Base-by-base conservation (phyloP, 2,888 invertebrate species). In the Drosophila tripunctata region DNA sequence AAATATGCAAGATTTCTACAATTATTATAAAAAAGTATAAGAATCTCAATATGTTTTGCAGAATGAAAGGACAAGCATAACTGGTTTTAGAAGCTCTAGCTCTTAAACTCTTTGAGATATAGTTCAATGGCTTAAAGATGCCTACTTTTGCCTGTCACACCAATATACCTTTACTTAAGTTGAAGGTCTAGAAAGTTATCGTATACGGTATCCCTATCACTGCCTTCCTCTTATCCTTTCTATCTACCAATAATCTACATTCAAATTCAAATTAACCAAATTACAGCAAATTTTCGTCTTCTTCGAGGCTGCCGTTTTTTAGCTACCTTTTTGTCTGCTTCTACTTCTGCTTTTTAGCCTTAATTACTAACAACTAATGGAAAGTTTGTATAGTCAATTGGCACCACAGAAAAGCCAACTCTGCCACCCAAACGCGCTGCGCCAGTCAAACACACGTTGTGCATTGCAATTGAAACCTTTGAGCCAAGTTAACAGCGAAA, bases 221-320 rank as follows among this genome's bases (percentile, higher is more conserved):
- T n/a, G n/a, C n/a, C n/a, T n/a, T 27, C 3, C 2, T 27, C 27
- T 2, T 10, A 24, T 38, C n/a, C n/a, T n/a, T 14, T 3, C 6
- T 2, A n/a, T 7, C n/a, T 3, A 43, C n/a, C n/a, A n/a, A n/a
- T n/a, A 38, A 56, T 51, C 22, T 57, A 47, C 52, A 65, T 64
- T 80, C 43, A 61, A 80, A 84, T 81, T 81, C 71, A 81, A 80
- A 80, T 84, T 80, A 80, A 80, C 54, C 75, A 84, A 80, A 84
- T 80, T 84, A 80, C 67, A 68, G 31, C 76, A 78, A 78, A 72
- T 73, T 71, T 71, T 67, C 48, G 51, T 22, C 33, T 24, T 8
- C 14, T 14, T 27, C 5, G 27, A 43, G 43, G 47, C 60, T 31
- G 33, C 19, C 24, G n/a, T n/a, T 61, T 57, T 50, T 56, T n/a